Percentiles rank a stretch among this genome's conserved stretches.
phyloP scores from a whole-genome alignment of 64 coral and sea anemone species.

The Porites australiensis region DNA sequence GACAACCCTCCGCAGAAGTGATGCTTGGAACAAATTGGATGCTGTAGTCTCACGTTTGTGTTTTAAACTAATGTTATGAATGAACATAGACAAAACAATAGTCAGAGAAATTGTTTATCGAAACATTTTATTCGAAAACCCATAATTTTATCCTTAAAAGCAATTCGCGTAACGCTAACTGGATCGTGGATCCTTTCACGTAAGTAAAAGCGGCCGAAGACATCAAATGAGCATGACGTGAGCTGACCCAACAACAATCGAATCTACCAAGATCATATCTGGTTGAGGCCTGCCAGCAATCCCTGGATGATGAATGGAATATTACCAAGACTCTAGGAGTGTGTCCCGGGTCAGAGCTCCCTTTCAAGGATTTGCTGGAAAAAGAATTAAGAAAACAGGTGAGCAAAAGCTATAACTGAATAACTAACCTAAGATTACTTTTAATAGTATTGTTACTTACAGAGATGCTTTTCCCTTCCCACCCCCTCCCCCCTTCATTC shows the following conservation, averaged over 20 bases:
- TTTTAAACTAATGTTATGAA: no score
- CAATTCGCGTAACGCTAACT: no score
- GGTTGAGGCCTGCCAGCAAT: conserved; percentile 19
- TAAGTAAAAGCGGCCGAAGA: no score
- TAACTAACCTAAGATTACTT: background rate
- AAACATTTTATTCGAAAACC: no score
- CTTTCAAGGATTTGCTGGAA: conserved; percentile 11
- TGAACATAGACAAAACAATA: no score
- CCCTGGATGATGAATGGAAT: background rate
- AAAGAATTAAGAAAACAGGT: conserved; percentile 27
- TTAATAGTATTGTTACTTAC: background rate
- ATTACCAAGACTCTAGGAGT: conserved; percentile 35
- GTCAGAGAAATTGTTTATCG: no score
- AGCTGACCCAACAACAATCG: conserved; percentile 15
- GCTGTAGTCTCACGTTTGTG: no score
- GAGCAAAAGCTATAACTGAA: background rate
- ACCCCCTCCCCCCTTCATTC: no score
- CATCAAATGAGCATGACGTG: conserved; percentile 33
- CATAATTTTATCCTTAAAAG: no score
- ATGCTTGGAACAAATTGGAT: no score
- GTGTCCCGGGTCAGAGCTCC: conserved; percentile 27
- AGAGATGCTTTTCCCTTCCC: background rate
- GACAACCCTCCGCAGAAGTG: no score
- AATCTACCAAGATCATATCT: conserved; percentile 37
- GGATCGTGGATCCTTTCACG: no score